Evolutionary conservation across 2,797 vertebrate species (phyloP).

Genomic region (Heterohyrax brucei): DNA sequence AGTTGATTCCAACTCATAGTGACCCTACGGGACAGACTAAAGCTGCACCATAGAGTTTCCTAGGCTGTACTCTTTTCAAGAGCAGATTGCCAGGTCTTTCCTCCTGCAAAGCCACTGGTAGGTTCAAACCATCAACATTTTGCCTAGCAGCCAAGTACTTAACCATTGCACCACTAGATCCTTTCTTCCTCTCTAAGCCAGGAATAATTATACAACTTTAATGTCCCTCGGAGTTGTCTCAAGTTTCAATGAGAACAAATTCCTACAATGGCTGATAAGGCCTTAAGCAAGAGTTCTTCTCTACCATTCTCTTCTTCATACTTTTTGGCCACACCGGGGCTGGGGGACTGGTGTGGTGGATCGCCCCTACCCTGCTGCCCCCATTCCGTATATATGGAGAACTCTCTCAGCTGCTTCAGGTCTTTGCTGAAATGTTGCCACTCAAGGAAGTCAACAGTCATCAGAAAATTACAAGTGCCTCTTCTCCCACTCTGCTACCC

Average conservation of each 20-base stretch:
- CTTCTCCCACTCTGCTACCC: background rate
- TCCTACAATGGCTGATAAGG: background rate
- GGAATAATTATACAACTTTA: background rate
- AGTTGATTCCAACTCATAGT: too few relatives aligned
- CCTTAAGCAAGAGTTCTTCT: background rate
- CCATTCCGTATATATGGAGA: background rate
- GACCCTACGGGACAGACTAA: too few relatives aligned
- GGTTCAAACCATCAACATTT: too few relatives aligned
- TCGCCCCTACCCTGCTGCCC: too few relatives aligned
- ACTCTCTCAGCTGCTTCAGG: background rate
- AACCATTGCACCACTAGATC: too few relatives aligned
- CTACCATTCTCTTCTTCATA: background rate
- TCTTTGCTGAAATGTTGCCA: background rate
- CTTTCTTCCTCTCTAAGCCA: background rate
- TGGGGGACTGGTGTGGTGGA: background rate
- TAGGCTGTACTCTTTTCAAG: too few relatives aligned
- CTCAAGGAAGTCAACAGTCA: background rate
- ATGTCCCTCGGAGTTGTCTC: background rate
- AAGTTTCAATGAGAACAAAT: background rate
- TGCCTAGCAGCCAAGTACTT: too few relatives aligned
- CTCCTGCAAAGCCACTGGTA: too few relatives aligned
- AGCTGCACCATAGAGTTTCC: too few relatives aligned
- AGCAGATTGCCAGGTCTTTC: too few relatives aligned
- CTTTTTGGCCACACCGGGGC: background rate
- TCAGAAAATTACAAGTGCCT: background rate